These are phyloP conservation scores for Crocuta crocuta DNA, from an alignment of 2,113 vertebrate species.

Conservation along the genomic window DNA sequence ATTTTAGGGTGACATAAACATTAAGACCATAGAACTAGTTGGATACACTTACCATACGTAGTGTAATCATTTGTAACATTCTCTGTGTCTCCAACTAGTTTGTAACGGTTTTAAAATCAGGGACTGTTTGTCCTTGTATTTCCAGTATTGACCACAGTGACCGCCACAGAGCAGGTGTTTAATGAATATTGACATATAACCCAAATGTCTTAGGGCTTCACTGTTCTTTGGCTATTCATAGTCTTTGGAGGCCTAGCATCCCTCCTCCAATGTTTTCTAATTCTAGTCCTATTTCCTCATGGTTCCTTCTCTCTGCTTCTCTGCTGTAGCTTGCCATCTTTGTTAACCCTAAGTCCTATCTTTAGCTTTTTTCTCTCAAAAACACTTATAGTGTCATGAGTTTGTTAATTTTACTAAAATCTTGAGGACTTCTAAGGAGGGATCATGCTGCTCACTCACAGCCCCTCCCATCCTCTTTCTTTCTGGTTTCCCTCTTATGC, in stretches of 20 bases:
- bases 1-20: not conserved
- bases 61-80: not conserved
- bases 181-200: not conserved
- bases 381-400: not conserved
- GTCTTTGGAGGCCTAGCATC: not conserved
- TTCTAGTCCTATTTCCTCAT: not conserved
- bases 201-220: not conserved
- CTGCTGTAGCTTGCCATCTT: not conserved
- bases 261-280: not conserved
- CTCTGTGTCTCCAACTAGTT: not conserved
- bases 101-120: not conserved
- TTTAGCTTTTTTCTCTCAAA: not conserved
- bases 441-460: not conserved
- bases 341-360: not conserved
- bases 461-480: not conserved
- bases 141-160: not conserved
- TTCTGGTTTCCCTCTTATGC: not conserved
- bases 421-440: not conserved
- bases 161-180: not conserved
- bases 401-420: not conserved
- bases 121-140: not conserved
- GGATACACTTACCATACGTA: not conserved
- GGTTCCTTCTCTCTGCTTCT: not conserved
- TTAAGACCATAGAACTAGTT: not conserved
- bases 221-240: not conserved